Conservation (phyloP, 2,888 invertebrate species). For the Coecobrya sp. region DNA sequence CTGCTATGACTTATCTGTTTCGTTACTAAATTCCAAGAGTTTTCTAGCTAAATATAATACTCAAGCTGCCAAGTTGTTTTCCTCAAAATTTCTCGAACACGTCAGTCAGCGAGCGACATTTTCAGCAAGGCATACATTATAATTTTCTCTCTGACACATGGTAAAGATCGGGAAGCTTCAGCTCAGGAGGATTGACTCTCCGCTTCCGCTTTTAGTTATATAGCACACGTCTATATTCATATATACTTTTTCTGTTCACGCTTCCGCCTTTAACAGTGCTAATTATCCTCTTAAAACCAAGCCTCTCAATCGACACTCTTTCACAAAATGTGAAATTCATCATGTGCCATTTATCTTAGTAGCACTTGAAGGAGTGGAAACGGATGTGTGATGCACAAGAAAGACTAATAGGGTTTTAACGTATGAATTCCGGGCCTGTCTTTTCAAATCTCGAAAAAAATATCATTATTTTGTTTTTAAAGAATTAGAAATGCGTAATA, state of each 20-base stretch:
- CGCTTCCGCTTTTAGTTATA: no score
- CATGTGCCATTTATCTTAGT: background rate
- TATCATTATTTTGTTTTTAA: background rate
- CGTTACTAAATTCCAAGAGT: no score
- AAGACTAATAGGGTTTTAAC: background rate
- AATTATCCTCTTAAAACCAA: conserved; percentile 26
- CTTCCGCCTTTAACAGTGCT: conserved; percentile 1
- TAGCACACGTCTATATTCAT: no score
- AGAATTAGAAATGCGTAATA: background rate
- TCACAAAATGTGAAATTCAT: conserved; percentile 15
- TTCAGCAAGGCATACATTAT: no score
- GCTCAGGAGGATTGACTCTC: no score
- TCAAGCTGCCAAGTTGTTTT: no score
- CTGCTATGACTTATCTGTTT: no score
- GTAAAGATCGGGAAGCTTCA: no score
- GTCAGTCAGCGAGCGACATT: no score
- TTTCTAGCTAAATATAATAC: no score
- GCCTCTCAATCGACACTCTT: conserved; percentile 51
- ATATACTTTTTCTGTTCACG: background rate
- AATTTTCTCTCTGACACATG: no score
- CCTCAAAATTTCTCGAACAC: no score
- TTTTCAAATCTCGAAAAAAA: background rate
- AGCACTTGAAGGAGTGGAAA: background rate
- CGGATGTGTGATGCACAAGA: background rate
- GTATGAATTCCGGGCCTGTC: background rate